phyloP scores from a whole-genome alignment of 1,140 invertebrate species.

The Brachionus asplanchnoidis region DNA sequence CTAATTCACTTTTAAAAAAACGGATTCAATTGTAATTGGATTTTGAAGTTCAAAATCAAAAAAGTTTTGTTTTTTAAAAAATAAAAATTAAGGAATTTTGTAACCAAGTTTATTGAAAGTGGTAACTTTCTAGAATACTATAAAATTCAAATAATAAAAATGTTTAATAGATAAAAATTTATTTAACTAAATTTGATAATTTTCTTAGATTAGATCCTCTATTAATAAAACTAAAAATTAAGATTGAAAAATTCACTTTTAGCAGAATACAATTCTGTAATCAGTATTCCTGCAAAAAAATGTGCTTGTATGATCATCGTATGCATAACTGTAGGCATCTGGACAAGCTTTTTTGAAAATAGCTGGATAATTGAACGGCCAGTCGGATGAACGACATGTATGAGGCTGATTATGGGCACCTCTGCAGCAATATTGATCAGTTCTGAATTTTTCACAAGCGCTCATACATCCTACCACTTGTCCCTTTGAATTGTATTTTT shows the following conservation, averaged over 20 bases:
- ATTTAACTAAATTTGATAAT: background rate
- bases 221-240: background rate
- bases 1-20: too few relatives aligned
- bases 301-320: background rate
- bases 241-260: background rate
- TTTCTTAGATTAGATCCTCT: too few relatives aligned
- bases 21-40: too few relatives aligned
- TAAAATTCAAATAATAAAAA: too few relatives aligned
- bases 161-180: too few relatives aligned
- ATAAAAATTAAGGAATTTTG: too few relatives aligned
- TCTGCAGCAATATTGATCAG: background rate
- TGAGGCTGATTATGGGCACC: background rate
- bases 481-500: background rate
- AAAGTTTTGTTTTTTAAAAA: too few relatives aligned
- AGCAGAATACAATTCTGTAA: background rate
- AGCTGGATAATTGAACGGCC: conserved; percentile 16
- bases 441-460: conserved; percentile 16
- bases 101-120: too few relatives aligned
- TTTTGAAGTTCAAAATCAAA: too few relatives aligned
- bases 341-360: conserved; percentile 7
- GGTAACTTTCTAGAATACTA: too few relatives aligned
- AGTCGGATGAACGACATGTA: background rate
- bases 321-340: background rate
- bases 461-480: background rate
- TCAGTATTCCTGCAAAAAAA: conserved; percentile 5